These are phyloP conservation scores for Mythimna albipuncta DNA, from an alignment of 2,888 invertebrate genomes.

Conservation along the genomic window DNA sequence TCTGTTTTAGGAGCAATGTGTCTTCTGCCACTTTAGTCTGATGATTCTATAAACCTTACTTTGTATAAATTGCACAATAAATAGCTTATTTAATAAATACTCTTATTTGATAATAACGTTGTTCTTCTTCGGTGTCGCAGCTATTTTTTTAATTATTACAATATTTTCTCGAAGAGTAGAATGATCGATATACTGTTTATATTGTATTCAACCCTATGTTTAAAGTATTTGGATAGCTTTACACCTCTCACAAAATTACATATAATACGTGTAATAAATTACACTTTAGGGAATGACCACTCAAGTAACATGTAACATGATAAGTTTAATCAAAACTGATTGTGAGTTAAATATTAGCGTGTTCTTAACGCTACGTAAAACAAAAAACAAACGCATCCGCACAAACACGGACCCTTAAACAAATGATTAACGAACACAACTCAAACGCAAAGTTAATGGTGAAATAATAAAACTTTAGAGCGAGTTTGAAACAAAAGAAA, in stretches of 20 bases:
- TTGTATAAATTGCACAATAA: too few species aligned
- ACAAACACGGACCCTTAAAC: conserved; percentile 20
- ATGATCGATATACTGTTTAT: background rate
- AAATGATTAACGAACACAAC: conserved; percentile 50
- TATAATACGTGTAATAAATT: background rate
- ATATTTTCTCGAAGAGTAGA: too few species aligned
- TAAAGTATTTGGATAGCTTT: background rate
- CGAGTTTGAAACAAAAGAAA: conserved; percentile 54
- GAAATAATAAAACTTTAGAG: conserved; percentile 58
- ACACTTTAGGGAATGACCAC: too few species aligned
- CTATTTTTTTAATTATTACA: too few species aligned
- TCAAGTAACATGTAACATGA: background rate
- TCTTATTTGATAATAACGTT: too few species aligned
- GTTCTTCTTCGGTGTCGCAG: too few species aligned
- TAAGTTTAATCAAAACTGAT: background rate
- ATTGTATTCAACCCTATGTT: background rate
- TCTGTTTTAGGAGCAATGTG: too few species aligned
- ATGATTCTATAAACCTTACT: too few species aligned
- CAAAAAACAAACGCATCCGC: conserved; percentile 12
- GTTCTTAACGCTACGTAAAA: background rate
- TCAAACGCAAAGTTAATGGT: conserved; percentile 56
- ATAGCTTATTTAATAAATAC: too few species aligned
- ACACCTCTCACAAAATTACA: background rate
- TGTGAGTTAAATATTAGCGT: background rate
- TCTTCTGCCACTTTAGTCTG: too few species aligned